Conservation (phyloP, 30 jellyfish, hydroid and myxozoan species). For the Aurelia coerulea region DNA sequence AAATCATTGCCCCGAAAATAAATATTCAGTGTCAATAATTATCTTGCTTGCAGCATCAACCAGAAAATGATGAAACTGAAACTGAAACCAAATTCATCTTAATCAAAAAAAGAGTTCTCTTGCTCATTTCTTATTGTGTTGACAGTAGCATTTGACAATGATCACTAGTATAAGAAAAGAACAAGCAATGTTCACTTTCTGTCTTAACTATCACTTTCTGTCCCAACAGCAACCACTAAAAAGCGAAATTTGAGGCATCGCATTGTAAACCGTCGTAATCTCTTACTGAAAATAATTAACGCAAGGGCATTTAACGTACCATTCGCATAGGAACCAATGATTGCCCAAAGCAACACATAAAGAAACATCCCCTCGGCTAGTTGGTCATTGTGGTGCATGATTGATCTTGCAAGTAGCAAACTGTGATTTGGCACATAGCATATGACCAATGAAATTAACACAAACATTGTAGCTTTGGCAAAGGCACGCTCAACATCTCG, state of each 20-base stretch:
- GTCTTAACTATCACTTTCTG: too few relatives aligned
- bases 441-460: background rate
- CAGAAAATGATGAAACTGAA: too few relatives aligned
- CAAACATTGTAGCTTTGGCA: conserved; percentile 11
- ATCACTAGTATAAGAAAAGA: too few relatives aligned
- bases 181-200: too few relatives aligned
- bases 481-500: conserved; percentile 9
- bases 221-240: too few relatives aligned
- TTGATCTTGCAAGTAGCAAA: background rate
- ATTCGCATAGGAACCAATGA: conserved; percentile 17
- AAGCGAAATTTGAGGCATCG: background rate
- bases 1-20: too few relatives aligned
- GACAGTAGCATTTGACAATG: too few relatives aligned
- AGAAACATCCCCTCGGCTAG: background rate
- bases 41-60: too few relatives aligned
- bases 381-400: background rate
- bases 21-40: too few relatives aligned
- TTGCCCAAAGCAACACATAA: conserved; percentile 24
- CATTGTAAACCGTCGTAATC: background rate
- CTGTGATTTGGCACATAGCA: conserved; percentile 28
- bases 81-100: too few relatives aligned
- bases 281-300: background rate
- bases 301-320: conserved; percentile 17
- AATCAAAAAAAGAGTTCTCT: too few relatives aligned
- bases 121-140: too few relatives aligned